phyloP scores from a whole-genome alignment of 1,140 invertebrate species.

The Euwallacea fornicatus region DNA sequence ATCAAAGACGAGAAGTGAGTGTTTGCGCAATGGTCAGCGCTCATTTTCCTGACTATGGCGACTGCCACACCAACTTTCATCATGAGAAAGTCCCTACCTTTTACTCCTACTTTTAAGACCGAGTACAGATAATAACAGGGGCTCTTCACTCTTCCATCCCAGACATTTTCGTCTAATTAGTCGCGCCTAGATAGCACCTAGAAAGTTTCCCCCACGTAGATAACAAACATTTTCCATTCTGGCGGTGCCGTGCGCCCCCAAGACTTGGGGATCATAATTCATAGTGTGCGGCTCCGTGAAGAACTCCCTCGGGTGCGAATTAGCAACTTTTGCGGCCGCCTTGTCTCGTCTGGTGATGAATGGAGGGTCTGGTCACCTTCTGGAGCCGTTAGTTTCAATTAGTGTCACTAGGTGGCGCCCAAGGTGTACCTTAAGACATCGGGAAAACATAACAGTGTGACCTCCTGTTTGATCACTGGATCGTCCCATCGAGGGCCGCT shows the following conservation, averaged over 20 bases:
- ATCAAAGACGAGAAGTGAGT: too few relatives aligned
- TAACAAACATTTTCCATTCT: constrained; percentile 25
- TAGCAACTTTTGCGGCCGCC: constrained; percentile 32
- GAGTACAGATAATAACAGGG: neutral
- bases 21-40: too few relatives aligned
- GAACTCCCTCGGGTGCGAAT: constrained; percentile 35
- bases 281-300: constrained; percentile 17
- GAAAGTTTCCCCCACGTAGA: constrained; percentile 14
- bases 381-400: constrained; percentile 34
- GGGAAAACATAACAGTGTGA: neutral
- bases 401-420: constrained; percentile 29
- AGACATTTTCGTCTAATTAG: constrained; percentile 11
- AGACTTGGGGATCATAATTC: constrained; percentile 33
- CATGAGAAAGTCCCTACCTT: too few relatives aligned
- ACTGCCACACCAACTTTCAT: too few relatives aligned
- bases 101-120: too few relatives aligned
- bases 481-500: neutral
- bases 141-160: neutral
- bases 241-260: constrained; percentile 9
- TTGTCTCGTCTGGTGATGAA: constrained; percentile 24
- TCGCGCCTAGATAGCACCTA: constrained; percentile 11
- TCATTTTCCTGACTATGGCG: too few relatives aligned
- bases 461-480: neutral
- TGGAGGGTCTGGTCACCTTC: constrained; percentile 20
- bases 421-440: constrained; percentile 4